Base-by-base conservation (phyloP, 2,113 vertebrate species). In the Gnathonemus echidnorhynchus region DNA sequence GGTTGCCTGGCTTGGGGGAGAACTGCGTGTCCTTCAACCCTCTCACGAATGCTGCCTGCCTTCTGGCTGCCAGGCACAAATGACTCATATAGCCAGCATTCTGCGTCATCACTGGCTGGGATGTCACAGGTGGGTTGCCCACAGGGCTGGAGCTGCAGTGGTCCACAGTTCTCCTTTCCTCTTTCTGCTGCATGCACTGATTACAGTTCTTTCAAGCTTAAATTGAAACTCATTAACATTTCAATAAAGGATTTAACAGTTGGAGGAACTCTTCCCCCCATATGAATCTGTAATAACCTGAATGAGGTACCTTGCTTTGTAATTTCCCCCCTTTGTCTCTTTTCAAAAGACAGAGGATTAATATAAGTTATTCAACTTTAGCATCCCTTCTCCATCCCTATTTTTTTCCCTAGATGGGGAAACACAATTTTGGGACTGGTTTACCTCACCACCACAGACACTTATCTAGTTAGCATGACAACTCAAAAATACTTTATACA, bases 61-160 rank as follows among this genome's bases (percentile, higher is more conserved):
- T 98, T 88, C 97, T 97, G 0, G 85, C 92, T 88, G 46, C 86
- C 1, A 91, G 92, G 3, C 90, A 52, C 89, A 94, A 31, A 91
- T 70, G 85, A 91, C 91, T 92, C 89, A 95, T 93, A 90, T 94
- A 94, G 48, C 95, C 94, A 2, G 90, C 93, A 0, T 94, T 95
- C 56, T 98, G 97, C 88, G 93, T 97, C 89, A 97, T 98, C 91
- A 97, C 97, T 0, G 97, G 97, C 89, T 98, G 97, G 97, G 97
- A 97, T 80, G 94, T 97, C 91, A 98, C 97, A 94, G 97, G 97
- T 98, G 92, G 91, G 91, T 56, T 46, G n/a, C 56, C 11, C 52
- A 9, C 80, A 39, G 80, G 39, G 42, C 39, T 84, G 80, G 80
- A 39, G 5, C 13, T 7, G 80, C 15, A 39, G 80, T 42, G 13